Evolutionary conservation across 1,140 invertebrate species (phyloP).

Genomic region (Brachionus manjavacas): DNA sequence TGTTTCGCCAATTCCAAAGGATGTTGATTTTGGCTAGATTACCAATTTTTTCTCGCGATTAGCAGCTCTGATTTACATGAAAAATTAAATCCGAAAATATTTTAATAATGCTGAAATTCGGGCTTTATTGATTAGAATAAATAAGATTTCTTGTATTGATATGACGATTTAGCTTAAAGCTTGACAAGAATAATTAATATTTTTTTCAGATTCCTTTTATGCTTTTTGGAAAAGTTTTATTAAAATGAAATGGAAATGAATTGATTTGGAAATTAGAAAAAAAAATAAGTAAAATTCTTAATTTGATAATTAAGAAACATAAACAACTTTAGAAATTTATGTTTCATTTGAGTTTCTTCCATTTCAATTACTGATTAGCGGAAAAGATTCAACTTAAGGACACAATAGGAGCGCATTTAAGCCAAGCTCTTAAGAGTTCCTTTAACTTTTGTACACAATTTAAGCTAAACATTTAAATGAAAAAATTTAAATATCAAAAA

Average conservation of each 20-base stretch:
- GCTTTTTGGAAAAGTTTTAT: background rate
- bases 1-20: background rate
- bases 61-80: background rate
- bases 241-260: background rate
- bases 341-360: background rate
- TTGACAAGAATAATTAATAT: slow-evolving; percentile 37
- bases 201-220: background rate
- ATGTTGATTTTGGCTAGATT: background rate
- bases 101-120: slow-evolving; percentile 1
- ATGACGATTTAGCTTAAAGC: slow-evolving; percentile 26
- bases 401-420: background rate
- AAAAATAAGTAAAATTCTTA: background rate
- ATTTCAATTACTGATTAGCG: background rate
- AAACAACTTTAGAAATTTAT: slow-evolving; percentile 8
- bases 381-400: background rate
- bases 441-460: background rate
- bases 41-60: background rate
- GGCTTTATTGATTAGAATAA: background rate
- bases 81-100: background rate
- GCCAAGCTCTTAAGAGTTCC: background rate
- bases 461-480: background rate
- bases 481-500: background rate
- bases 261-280: background rate
- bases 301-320: background rate
- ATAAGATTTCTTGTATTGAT: slow-evolving; percentile 28